Conservation (phyloP, 2,797 vertebrate genomes). For the Syndactyla subalaris region DNA sequence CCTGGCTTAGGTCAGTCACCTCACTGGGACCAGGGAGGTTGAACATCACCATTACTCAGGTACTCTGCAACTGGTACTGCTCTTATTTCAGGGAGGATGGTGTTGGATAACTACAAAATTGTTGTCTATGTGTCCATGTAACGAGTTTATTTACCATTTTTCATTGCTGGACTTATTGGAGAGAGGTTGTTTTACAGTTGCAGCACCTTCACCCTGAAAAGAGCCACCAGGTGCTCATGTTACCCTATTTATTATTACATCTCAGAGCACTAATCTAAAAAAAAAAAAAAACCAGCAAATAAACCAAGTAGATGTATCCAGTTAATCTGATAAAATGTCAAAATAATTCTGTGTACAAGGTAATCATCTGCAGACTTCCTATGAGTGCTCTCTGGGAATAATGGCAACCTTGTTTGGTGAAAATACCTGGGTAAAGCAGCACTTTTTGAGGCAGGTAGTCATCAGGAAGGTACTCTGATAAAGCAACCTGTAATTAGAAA, state of each 20-base stretch:
- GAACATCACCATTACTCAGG: background rate
- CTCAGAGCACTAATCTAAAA: background rate
- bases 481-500: background rate
- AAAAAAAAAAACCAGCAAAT: background rate
- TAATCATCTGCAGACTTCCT: slow-evolving; percentile 29
- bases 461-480: background rate
- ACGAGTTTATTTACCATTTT: background rate
- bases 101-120: background rate
- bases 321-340: slow-evolving; percentile 57
- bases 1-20: background rate
- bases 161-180: background rate
- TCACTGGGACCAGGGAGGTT: background rate
- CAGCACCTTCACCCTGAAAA: background rate
- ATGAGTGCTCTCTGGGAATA: background rate
- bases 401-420: slow-evolving; percentile 3
- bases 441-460: background rate
- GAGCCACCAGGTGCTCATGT: background rate
- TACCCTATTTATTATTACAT: background rate
- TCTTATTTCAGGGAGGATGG: background rate
- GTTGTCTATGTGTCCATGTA: background rate
- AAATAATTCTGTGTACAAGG: slow-evolving; percentile 7
- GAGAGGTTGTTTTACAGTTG: background rate
- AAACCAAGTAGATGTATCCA: background rate
- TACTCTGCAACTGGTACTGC: background rate
- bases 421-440: background rate